phyloP scores from a whole-genome alignment of 2,113 vertebrate species.

The Cepphus grylle region DNA sequence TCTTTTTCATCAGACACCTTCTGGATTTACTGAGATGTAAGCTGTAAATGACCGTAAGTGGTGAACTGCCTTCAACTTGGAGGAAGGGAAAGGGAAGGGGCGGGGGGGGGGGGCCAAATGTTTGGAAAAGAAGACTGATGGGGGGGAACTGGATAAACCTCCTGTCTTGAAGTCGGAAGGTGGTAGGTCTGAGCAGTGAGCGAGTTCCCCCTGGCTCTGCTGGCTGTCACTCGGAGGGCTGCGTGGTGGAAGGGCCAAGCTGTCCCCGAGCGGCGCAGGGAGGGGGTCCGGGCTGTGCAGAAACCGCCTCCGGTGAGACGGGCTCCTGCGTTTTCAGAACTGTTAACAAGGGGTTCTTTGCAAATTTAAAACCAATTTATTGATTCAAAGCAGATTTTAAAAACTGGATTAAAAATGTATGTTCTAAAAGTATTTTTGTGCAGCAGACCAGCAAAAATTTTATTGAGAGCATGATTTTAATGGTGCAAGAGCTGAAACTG shows the following conservation, averaged over 20 bases:
- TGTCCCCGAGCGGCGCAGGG: neutral
- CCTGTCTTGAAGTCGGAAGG: neutral
- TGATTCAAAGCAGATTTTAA: neutral
- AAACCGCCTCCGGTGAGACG: rapidly evolving
- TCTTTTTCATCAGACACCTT: conserved; percentile 78
- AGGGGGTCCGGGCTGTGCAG: neutral
- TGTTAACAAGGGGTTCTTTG: neutral
- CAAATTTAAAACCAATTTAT: neutral
- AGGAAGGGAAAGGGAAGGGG: neutral
- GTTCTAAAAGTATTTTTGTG: neutral
- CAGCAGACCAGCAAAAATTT: neutral
- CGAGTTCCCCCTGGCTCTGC: neutral
- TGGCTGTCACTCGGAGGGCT: neutral
- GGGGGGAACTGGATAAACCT: neutral
- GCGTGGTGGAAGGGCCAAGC: rapidly evolving
- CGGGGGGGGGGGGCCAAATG: neutral
- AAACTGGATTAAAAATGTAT: rapidly evolving
- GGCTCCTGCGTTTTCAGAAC: neutral
- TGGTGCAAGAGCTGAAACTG: neutral
- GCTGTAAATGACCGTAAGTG: conserved; percentile 57
- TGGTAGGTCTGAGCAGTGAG: neutral
- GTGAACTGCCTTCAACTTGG: conserved; percentile 32
- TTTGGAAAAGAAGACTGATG: conserved; percentile 3
- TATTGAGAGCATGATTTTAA: neutral
- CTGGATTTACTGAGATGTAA: conserved; percentile 53